Percentiles rank a stretch among this genome's conserved stretches.
phyloP scores from a whole-genome alignment of 2,797 vertebrate genomes.

The Zenarchopterus dispar region DNA sequence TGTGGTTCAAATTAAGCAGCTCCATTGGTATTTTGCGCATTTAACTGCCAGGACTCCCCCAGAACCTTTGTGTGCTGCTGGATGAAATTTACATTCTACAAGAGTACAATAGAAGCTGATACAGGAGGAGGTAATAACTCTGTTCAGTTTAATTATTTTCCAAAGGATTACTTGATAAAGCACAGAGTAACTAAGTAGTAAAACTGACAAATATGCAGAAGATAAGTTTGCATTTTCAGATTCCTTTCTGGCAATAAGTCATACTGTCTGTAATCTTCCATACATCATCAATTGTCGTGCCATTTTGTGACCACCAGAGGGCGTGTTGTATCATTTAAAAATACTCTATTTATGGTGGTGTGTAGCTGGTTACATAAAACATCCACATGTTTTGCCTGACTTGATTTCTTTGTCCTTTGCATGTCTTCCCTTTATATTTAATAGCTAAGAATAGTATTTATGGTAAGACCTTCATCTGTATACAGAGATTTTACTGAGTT shows the following conservation, averaged over 20 bases:
- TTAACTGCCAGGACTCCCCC: neutral
- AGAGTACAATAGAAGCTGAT: no score
- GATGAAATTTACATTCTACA: neutral
- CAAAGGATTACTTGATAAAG: neutral
- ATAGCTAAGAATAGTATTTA: no score
- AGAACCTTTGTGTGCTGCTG: neutral
- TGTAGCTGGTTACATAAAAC: neutral
- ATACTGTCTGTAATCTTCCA: neutral
- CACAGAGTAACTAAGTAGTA: neutral
- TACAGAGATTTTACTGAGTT: no score
- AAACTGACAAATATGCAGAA: no score
- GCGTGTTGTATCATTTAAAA: neutral
- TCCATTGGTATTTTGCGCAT: neutral
- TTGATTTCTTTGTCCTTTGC: neutral
- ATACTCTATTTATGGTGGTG: neutral
- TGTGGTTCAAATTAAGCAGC: neutral
- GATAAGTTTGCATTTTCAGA: no score
- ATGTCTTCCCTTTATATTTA: neutral
- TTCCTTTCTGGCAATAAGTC: no score
- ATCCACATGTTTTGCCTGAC: neutral
- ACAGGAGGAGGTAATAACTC: no score
- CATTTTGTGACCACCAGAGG: constrained; percentile 29
- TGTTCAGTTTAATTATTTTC: no score
- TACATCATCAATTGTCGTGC: neutral
- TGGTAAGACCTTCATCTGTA: no score